Conservation (phyloP, 1,140 invertebrate species). For the Nymphalis io region DNA sequence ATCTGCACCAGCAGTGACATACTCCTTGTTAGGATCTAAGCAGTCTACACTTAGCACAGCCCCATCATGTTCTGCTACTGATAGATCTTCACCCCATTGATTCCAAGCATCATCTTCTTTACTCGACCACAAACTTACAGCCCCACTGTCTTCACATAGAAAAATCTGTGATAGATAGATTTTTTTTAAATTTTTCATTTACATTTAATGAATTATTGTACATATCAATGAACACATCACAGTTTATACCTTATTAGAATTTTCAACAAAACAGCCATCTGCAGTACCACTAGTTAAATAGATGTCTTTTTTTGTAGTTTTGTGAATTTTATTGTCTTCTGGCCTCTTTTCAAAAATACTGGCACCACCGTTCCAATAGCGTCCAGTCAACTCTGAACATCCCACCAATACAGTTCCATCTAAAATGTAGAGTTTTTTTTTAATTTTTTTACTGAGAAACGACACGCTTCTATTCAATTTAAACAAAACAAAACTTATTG, state of each 20-base stretch:
- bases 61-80: conserved; percentile 71
- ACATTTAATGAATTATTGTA: too few species aligned
- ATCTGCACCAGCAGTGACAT: conserved; percentile 71
- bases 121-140: conserved; percentile 65
- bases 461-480: too few species aligned
- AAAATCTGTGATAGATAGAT: conserved; percentile 53
- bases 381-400: conserved; percentile 70
- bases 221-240: too few species aligned
- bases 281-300: conserved; percentile 59
- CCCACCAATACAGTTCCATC: conserved; percentile 70
- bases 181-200: too few species aligned
- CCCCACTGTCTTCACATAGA: conserved; percentile 72
- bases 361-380: conserved; percentile 73
- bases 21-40: conserved; percentile 54
- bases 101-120: conserved; percentile 55
- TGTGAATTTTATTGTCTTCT: conserved; percentile 34
- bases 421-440: conserved; percentile 40
- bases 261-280: conserved; percentile 70
- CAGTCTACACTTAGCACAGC: conserved; percentile 61
- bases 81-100: conserved; percentile 59
- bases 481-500: too few species aligned
- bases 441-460: too few species aligned
- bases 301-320: conserved; percentile 52
- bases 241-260: conserved; percentile 58
- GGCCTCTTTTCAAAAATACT: conserved; percentile 49